Evolutionary conservation across 1,140 invertebrate species (phyloP).

Genomic region (Lasioglossum baleicum): DNA sequence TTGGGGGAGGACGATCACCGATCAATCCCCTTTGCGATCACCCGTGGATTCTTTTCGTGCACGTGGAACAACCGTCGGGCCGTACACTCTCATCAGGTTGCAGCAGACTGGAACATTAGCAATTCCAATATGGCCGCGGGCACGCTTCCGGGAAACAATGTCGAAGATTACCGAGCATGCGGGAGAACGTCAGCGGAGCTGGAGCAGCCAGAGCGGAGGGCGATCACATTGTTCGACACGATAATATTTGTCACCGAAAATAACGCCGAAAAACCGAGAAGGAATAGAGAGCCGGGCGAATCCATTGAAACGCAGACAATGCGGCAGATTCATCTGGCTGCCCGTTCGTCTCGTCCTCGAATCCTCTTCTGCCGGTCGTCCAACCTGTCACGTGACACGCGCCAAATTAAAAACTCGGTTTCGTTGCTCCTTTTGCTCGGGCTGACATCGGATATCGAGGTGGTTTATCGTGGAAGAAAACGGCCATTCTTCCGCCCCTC

Average conservation of each 20-base stretch:
- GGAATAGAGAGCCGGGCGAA: slow-evolving; percentile 73
- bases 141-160: slow-evolving; percentile 75
- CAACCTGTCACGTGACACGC: slow-evolving; percentile 76
- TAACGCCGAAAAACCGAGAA: slow-evolving; percentile 75
- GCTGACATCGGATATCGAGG: slow-evolving; percentile 64
- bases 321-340: slow-evolving; percentile 78
- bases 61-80: slow-evolving; percentile 42
- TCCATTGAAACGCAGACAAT: slow-evolving; percentile 79
- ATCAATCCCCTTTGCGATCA: slow-evolving; percentile 53
- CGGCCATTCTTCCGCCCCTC: neutral
- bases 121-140: slow-evolving; percentile 73
- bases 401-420: slow-evolving; percentile 79
- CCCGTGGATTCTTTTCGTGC: slow-evolving; percentile 30
- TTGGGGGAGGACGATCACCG: neutral
- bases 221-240: slow-evolving; percentile 79
- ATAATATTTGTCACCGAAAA: slow-evolving; percentile 80
- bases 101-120: slow-evolving; percentile 63
- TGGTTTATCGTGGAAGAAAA: slow-evolving; percentile 47
- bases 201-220: slow-evolving; percentile 68
- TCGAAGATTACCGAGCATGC: slow-evolving; percentile 75
- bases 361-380: slow-evolving; percentile 61
- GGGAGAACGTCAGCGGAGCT: slow-evolving; percentile 49
- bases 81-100: slow-evolving; percentile 47
- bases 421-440: slow-evolving; percentile 68
- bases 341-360: slow-evolving; percentile 63